phyloP scores from a whole-genome alignment of 1,140 invertebrate genomes.

The Liolophura sinensis region DNA sequence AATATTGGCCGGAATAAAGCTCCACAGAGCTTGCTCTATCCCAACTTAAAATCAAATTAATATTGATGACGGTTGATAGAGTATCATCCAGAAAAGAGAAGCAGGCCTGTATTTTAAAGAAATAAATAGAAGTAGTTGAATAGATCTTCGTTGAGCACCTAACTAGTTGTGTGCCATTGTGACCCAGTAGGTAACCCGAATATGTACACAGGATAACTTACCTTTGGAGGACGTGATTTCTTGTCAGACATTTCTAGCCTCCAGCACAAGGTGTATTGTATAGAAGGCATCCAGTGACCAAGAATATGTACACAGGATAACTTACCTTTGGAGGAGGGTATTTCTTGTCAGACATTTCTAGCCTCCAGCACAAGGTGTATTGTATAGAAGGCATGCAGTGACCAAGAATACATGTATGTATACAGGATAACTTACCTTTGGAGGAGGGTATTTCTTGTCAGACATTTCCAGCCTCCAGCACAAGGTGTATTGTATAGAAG shows the following conservation, averaged over 20 bases:
- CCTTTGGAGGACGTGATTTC: conserved; percentile 55
- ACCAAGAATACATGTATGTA: too few relatives aligned
- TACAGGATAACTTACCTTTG: conserved; percentile 34
- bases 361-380: conserved; percentile 31
- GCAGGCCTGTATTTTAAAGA: too few relatives aligned
- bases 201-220: conserved; percentile 21
- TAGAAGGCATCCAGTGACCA: conserved; percentile 48
- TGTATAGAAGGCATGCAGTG: conserved; percentile 39
- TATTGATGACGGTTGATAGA: not conserved
- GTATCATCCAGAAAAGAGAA: not conserved
- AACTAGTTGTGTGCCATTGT: too few relatives aligned
- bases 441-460: conserved; percentile 55
- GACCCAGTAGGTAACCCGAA: too few relatives aligned
- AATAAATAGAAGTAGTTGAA: too few relatives aligned
- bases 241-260: conserved; percentile 53
- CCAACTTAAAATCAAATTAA: conserved; percentile 2
- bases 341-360: conserved; percentile 55
- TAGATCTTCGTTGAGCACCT: too few relatives aligned
- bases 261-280: conserved; percentile 34
- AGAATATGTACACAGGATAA: not conserved
- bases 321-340: conserved; percentile 52
- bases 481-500: conserved; percentile 35
- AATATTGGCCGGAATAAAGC: too few relatives aligned
- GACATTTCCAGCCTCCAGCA: conserved; percentile 46
- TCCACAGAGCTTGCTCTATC: too few relatives aligned